Evolutionary conservation across 2,113 vertebrate genomes (phyloP).

Genomic region (Sialia sialis): DNA sequence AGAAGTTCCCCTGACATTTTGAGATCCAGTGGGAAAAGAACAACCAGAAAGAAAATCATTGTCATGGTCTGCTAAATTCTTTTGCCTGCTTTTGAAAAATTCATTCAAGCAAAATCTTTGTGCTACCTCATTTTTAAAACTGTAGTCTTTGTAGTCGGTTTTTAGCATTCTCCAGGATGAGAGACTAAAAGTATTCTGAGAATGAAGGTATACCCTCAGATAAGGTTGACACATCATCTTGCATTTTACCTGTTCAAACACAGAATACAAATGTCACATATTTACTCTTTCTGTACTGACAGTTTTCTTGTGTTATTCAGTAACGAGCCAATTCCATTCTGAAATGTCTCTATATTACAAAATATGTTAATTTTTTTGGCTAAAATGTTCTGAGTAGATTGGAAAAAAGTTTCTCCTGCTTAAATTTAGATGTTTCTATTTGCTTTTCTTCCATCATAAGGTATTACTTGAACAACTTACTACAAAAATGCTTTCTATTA

Average conservation of each 20-base stretch:
- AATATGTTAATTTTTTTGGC: neutral
- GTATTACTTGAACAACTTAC: neutral
- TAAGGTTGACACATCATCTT: neutral
- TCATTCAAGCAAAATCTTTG: accelerated
- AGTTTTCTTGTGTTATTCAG: neutral
- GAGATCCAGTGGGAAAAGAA: neutral
- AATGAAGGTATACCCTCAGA: neutral
- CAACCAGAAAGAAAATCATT: neutral
- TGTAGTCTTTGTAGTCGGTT: neutral
- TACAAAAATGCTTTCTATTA: neutral
- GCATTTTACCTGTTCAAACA: neutral
- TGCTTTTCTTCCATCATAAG: neutral
- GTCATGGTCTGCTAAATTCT: neutral
- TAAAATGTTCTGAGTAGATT: neutral
- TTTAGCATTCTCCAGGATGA: neutral
- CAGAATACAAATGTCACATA: neutral
- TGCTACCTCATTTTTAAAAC: neutral
- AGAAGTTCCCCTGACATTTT: neutral
- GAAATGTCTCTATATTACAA: neutral
- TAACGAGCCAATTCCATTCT: neutral
- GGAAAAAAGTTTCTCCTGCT: neutral
- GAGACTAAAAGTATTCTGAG: neutral
- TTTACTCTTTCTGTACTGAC: neutral
- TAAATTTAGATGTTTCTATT: neutral
- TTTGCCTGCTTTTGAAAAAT: neutral